Evolutionary conservation across 2,113 vertebrate species (phyloP).

Genomic region (Tamias sibiricus): DNA sequence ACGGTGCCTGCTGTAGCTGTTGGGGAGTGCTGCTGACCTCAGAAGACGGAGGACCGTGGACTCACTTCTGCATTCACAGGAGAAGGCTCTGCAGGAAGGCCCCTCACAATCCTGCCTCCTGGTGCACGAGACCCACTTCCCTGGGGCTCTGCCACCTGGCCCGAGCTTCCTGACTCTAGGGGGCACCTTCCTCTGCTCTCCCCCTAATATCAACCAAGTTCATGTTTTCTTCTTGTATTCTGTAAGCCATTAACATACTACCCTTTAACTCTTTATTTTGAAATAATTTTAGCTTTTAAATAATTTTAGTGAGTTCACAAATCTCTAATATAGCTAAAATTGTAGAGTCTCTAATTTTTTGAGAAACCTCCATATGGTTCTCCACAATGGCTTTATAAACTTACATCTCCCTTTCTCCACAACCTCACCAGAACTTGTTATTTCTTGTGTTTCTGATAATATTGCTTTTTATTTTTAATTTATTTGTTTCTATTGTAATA

Average conservation of each 20-base stretch:
- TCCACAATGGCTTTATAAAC: neutral
- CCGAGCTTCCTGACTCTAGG: too few relatives aligned
- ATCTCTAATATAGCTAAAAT: too few relatives aligned
- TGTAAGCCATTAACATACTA: neutral
- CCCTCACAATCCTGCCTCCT: rapidly evolving
- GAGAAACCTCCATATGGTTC: neutral
- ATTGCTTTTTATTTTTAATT: too few relatives aligned
- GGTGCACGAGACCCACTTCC: neutral
- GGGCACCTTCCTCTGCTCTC: neutral
- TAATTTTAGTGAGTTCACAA: too few relatives aligned
- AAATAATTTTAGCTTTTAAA: neutral
- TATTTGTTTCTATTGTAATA: too few relatives aligned
- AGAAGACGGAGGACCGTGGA: neutral
- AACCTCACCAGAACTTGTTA: neutral
- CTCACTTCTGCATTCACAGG: rapidly evolving
- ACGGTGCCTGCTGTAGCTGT: too few relatives aligned
- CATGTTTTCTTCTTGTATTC: neutral
- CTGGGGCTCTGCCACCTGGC: neutral
- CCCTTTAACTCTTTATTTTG: neutral
- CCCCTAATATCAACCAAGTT: neutral
- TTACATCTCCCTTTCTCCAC: too few relatives aligned
- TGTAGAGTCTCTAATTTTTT: too few relatives aligned
- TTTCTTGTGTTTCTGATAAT: neutral
- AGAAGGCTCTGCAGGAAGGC: too few relatives aligned
- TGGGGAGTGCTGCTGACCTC: neutral